Evolutionary conservation across 2,113 vertebrate genomes (phyloP).

Genomic region (Plotosus lineatus): DNA sequence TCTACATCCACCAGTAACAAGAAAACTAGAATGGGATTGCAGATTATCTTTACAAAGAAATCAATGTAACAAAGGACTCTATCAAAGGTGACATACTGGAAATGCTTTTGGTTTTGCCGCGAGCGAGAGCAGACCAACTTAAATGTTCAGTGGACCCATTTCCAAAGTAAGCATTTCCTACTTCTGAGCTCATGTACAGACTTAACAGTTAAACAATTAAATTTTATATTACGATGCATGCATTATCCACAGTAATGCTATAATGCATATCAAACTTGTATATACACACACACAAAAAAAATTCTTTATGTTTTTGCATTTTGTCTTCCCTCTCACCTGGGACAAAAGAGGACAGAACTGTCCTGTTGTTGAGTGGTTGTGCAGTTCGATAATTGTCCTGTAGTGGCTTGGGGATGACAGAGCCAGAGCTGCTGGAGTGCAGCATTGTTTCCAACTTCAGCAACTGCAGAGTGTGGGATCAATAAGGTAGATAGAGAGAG

Average conservation of each 20-base stretch:
- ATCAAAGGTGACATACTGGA: background rate
- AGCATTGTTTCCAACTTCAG: slow-evolving; percentile 70
- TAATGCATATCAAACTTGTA: background rate
- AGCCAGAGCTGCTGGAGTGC: slow-evolving; percentile 63
- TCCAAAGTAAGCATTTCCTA: background rate
- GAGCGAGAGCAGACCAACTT: background rate
- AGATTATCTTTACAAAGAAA: background rate
- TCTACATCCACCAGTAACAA: background rate
- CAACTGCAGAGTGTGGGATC: slow-evolving; percentile 57
- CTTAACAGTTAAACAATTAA: too few species aligned
- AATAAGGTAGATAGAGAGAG: background rate
- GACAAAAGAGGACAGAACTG: slow-evolving; percentile 69
- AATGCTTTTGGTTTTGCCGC: background rate
- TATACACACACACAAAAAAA: background rate
- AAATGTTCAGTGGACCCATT: background rate
- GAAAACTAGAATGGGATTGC: background rate
- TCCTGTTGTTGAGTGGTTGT: slow-evolving; percentile 71
- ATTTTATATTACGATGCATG: too few species aligned
- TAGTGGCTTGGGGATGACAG: slow-evolving; percentile 57
- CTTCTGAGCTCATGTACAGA: background rate
- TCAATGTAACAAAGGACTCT: too few species aligned
- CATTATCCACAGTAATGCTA: too few species aligned
- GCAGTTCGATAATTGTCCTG: slow-evolving; percentile 72
- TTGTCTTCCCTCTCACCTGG: slow-evolving; percentile 57
- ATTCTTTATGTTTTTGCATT: background rate